Conservation (phyloP, 1,140 invertebrate genomes). For the Colletes gigas region DNA sequence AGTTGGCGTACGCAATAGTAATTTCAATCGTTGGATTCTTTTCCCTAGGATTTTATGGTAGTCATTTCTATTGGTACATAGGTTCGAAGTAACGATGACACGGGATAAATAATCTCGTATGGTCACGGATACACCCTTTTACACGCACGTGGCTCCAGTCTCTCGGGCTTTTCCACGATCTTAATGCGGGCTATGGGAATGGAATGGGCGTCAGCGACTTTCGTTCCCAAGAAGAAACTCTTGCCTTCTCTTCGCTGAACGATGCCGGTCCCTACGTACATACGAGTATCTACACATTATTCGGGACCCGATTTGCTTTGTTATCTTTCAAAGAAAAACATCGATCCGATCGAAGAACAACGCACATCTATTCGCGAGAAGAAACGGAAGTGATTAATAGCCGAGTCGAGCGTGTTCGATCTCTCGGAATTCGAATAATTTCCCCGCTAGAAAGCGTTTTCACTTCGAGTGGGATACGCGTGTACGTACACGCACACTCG, state of each 20-base stretch:
- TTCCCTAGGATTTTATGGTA: too few relatives aligned
- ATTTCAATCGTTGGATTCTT: too few relatives aligned
- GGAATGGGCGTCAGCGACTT: slow-evolving; percentile 67
- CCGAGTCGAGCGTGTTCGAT: not conserved
- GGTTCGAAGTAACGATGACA: too few relatives aligned
- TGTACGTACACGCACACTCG: not conserved
- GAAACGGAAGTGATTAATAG: not conserved
- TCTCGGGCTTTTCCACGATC: slow-evolving; percentile 55
- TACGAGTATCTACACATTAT: not conserved
- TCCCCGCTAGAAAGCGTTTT: slow-evolving; percentile 73
- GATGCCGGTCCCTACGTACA: not conserved
- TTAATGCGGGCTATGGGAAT: slow-evolving; percentile 66
- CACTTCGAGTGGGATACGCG: slow-evolving; percentile 59
- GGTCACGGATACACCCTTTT: slow-evolving; percentile 44
- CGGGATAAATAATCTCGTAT: not conserved
- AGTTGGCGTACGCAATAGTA: too few relatives aligned
- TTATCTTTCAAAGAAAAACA: too few relatives aligned
- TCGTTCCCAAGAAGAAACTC: slow-evolving; percentile 65
- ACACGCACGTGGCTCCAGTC: not conserved
- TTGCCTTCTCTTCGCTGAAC: slow-evolving; percentile 53
- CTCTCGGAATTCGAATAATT: slow-evolving; percentile 64
- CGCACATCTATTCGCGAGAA: too few relatives aligned
- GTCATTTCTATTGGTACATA: too few relatives aligned
- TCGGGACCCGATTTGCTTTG: slow-evolving; percentile 43
- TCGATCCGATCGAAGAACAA: too few relatives aligned